Base-by-base conservation (phyloP, 2,888 invertebrate species). In the Hyles lineata region DNA sequence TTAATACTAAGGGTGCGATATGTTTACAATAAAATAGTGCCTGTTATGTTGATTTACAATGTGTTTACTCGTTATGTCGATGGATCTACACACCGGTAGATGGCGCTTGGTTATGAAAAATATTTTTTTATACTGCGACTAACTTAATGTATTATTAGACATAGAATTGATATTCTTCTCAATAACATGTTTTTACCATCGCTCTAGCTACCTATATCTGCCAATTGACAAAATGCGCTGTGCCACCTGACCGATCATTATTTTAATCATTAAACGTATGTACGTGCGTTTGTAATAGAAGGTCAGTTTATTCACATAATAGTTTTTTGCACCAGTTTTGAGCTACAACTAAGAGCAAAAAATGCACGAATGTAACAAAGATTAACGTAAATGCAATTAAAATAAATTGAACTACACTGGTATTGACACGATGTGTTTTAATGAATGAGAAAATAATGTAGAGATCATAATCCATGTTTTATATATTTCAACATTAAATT, bases 321-420 rank as follows among this genome's bases (percentile, higher is more conserved):
- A 15, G 43, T 67, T 67, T 62, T 62, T 50, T 67, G 67, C 43
- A 23, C 23, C 43, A 67, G 23, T 43, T 50, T 15, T 50, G 23
- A 5, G 7, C 6, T 25, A 67, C 35, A 35, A 61, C 3, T 50
- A 23, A 50, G 17, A 67, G 19, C 23, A 67, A 50, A 67, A 32
- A 35, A 35, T 43, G 50, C 23, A 43, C 21, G 23, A 21, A 43
- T 43, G 23, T 67, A n/a, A 43, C 43, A 23, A 43, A 21, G 5
- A 35, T 63, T 63, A 50, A 67, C 43, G 21, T 21, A 63, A 67
- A 67, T 63, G 63, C 43, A 63, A 63, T 63, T 43, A 63, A 21
- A 21, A n/a, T 15, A 21, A n/a, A 1, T n/a, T 62, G 29, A 25
- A 32, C 5, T 63, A 43, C 23, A 67, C 43, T 67, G 67, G 50